These are phyloP conservation scores for Macaca fascicularis DNA, from an alignment of 2,113 vertebrate species.

Conservation along the genomic window T2T-MFA8v1.1 NC_088392.1:48140501-48141000, in stretches of 20 bases:
- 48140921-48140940: neutral
- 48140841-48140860: neutral
- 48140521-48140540: neutral
- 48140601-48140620: neutral
- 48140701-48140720: neutral
- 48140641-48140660: neutral
- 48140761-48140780: neutral
- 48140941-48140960: neutral
- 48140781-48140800: neutral
- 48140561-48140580: neutral
- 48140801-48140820: slow-evolving; percentile 8
- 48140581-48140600: neutral
- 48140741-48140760: neutral
- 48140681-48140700: neutral
- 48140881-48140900: neutral
- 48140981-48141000: slow-evolving; percentile 35
- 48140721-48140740: neutral
- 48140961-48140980: slow-evolving; percentile 37
- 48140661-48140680: neutral
- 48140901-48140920: neutral
- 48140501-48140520: neutral
- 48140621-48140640: neutral
- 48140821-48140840: neutral
- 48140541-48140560: neutral
- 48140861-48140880: neutral